phyloP scores from a whole-genome alignment of 2,113 vertebrate genomes.

The Columba janthina region DNA sequence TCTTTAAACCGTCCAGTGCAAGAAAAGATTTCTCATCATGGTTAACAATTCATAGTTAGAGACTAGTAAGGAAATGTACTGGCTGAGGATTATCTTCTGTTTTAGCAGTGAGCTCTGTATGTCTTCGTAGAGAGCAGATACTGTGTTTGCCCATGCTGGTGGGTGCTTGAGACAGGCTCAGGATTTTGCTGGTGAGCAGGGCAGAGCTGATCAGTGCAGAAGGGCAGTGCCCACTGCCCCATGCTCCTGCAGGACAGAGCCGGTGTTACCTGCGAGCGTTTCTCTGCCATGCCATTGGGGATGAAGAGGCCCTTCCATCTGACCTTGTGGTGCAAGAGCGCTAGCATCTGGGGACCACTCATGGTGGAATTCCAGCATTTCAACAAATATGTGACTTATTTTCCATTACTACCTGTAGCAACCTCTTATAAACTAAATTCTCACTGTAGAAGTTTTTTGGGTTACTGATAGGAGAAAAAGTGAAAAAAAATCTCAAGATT shows the following conservation, averaged over 20 bases:
- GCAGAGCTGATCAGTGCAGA: neutral
- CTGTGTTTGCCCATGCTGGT: accelerated
- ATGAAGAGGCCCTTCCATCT: neutral
- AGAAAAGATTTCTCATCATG: neutral
- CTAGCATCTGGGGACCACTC: neutral
- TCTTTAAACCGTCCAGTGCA: neutral
- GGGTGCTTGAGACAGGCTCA: neutral
- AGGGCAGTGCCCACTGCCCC: neutral
- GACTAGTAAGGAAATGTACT: accelerated
- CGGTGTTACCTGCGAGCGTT: accelerated
- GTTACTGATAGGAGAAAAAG: neutral
- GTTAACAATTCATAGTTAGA: neutral
- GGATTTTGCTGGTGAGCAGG: neutral
- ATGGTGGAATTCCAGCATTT: neutral
- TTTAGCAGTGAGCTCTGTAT: neutral
- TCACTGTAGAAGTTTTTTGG: neutral
- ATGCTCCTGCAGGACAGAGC: neutral
- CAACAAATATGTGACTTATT: neutral
- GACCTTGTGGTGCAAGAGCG: neutral
- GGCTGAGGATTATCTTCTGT: neutral
- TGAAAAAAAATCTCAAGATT: neutral
- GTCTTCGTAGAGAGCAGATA: neutral
- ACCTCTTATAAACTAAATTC: neutral
- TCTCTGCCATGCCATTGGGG: neutral
- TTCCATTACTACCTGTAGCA: neutral